Conservation (phyloP, 2,888 invertebrate genomes). For the Hydrotaea cyrtoneurina region DNA sequence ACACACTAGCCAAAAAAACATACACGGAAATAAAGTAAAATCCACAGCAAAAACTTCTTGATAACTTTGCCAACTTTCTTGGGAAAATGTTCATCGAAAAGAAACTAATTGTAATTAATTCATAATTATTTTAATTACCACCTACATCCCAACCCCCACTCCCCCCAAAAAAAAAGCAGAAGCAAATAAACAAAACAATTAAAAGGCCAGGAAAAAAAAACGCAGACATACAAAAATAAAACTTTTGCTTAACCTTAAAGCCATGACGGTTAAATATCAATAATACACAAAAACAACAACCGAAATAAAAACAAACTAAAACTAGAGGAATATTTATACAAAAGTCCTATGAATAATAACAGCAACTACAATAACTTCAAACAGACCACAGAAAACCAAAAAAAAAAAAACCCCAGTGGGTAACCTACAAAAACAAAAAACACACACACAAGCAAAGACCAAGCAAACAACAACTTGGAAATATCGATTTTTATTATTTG, state of each 20-base stretch:
- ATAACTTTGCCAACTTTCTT: not conserved
- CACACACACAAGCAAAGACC: not conserved
- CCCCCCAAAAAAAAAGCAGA: too few relatives aligned
- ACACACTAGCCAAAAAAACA: too few relatives aligned
- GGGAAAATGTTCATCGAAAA: not conserved
- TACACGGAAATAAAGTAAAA: not conserved
- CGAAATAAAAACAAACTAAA: slow-evolving; percentile 16
- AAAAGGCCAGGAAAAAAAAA: not conserved
- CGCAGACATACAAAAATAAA: not conserved
- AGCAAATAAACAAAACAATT: slow-evolving; percentile 55
- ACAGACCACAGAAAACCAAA: not conserved
- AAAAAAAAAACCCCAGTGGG: slow-evolving; percentile 5
- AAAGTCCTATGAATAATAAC: not conserved
- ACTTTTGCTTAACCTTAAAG: slow-evolving; percentile 52
- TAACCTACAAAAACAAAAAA: slow-evolving; percentile 21
- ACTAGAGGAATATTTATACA: not conserved
- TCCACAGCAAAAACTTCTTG: not conserved
- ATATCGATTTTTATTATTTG: slow-evolving; percentile 50
- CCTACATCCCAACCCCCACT: too few relatives aligned
- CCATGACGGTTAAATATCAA: slow-evolving; percentile 44
- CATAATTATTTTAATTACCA: slow-evolving; percentile 43
- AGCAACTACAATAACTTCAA: not conserved
- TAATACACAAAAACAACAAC: not conserved
- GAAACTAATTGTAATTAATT: slow-evolving; percentile 36
- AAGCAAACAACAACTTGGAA: slow-evolving; percentile 12